Conservation (phyloP, 2,113 vertebrate genomes). For the Cranoglanis bouderius region DNA sequence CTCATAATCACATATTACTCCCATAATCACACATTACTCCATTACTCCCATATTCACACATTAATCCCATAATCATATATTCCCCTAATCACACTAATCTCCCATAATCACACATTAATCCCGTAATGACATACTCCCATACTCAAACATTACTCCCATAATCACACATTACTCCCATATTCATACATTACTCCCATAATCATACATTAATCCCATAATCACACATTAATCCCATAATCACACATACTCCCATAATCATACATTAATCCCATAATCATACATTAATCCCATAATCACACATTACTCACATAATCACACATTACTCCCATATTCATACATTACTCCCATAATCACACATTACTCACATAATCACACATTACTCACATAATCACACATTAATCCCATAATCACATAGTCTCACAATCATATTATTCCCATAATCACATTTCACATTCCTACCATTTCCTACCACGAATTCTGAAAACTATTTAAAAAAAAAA, state of each 20-base stretch:
- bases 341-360: not conserved
- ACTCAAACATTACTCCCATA: not conserved
- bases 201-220: not conserved
- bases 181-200: not conserved
- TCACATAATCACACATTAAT: too few relatives aligned
- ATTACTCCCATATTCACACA: not conserved
- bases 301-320: not conserved
- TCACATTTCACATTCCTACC: not conserved
- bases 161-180: not conserved
- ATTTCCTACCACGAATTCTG: not conserved
- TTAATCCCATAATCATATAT: not conserved
- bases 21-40: not conserved
- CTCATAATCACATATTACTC: not conserved
- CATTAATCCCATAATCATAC: not conserved
- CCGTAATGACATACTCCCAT: not conserved
- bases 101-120: not conserved
- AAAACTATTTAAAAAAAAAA: too few relatives aligned
- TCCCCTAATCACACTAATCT: not conserved
- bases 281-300: not conserved
- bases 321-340: not conserved
- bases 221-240: not conserved
- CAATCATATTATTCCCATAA: not conserved
- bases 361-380: too few relatives aligned
- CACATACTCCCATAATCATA: not conserved
- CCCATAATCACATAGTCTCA: too few relatives aligned